phyloP scores from a whole-genome alignment of 2,797 vertebrate species.

The Gorsachius magnificus region DNA sequence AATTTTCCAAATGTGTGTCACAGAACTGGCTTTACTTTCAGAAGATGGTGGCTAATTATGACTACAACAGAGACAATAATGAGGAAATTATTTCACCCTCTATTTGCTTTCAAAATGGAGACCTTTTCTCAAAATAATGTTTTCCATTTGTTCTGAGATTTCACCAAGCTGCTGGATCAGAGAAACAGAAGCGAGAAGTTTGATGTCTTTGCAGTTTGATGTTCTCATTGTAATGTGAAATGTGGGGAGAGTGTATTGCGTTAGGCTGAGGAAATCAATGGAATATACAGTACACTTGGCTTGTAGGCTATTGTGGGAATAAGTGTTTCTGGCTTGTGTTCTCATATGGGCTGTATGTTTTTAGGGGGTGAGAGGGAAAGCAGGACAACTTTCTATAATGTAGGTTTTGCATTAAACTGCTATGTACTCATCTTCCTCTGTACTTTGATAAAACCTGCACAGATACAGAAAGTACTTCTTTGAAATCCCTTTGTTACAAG shows the following conservation, averaged over 20 bases:
- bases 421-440: not conserved
- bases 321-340: not conserved
- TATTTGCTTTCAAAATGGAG: not conserved
- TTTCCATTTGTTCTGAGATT: conserved; percentile 8
- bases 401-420: not conserved
- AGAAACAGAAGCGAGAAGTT: not conserved
- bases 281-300: not conserved
- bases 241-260: not conserved
- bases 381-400: not conserved
- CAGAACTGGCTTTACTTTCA: not conserved
- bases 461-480: not conserved
- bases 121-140: not conserved
- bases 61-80: not conserved
- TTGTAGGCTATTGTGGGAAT: not conserved
- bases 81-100: not conserved
- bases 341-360: not conserved
- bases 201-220: not conserved
- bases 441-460: not conserved
- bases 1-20: not conserved
- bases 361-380: not conserved
- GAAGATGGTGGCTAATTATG: conserved; percentile 2
- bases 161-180: not conserved
- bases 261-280: not conserved
- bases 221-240: not conserved
- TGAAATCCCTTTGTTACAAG: not conserved